These are phyloP conservation scores for Caenorhabditis elegans DNA, from an alignment of 1,140 invertebrate species.

Conservation along the genomic window WBcel235 BX284606.5:2393501-2394000, in stretches of 20 bases:
- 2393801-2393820: slow-evolving; percentile 1
- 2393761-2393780: neutral
- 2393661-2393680: no score
- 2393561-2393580: no score
- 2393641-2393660: no score
- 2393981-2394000: neutral
- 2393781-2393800: slow-evolving; percentile 10
- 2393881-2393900: slow-evolving; percentile 11
- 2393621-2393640: no score
- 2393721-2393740: no score
- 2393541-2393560: no score
- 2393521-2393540: no score
- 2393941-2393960: neutral
- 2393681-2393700: no score
- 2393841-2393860: slow-evolving; percentile 27
- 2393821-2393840: slow-evolving; percentile 18
- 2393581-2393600: no score
- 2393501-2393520: no score
- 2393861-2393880: slow-evolving; percentile 6
- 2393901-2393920: slow-evolving; percentile 16
- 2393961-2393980: neutral
- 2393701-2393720: no score
- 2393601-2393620: no score
- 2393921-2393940: neutral
- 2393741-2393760: neutral